Evolutionary conservation across 2,113 vertebrate species (phyloP).

Genomic region (Dipodomys spectabilis): DNA sequence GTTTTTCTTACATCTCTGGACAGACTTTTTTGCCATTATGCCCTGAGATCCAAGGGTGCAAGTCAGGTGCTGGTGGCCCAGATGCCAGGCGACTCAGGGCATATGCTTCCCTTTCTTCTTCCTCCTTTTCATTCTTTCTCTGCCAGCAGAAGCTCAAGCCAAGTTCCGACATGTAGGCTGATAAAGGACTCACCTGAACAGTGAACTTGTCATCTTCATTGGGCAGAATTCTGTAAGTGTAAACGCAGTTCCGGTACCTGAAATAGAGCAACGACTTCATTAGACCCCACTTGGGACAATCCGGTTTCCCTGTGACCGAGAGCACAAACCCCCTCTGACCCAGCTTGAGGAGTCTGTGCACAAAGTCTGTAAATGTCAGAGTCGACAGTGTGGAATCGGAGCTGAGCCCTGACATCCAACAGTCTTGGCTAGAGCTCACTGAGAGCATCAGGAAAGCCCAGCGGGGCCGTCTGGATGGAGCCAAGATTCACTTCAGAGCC

Average conservation of each 20-base stretch:
- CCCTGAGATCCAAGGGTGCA: neutral
- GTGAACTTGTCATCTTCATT: conserved; percentile 95
- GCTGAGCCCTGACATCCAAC: accelerated
- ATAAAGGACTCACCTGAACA: conserved; percentile 92
- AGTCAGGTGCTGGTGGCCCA: no score
- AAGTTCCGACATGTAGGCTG: accelerated
- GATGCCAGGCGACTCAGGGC: accelerated
- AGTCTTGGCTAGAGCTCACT: neutral
- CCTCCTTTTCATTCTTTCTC: neutral
- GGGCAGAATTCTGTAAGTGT: conserved; percentile 97
- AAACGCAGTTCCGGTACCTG: conserved; percentile 95
- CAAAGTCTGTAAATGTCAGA: neutral
- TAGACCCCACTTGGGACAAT: neutral
- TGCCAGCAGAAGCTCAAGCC: neutral
- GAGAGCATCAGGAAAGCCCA: neutral
- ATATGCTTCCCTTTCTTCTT: accelerated
- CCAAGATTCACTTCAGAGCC: accelerated
- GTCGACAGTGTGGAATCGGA: neutral
- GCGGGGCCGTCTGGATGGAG: neutral
- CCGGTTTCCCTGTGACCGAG: neutral
- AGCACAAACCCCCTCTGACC: neutral
- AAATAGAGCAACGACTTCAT: conserved; percentile 74
- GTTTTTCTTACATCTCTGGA: neutral
- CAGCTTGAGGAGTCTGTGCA: accelerated
- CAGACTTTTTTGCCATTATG: neutral